A percentile compares a stretch with the other conserved stretches of the same genome.
These are phyloP conservation scores for Nothobranchius kuhntae DNA, from an alignment of 2,113 vertebrate genomes.

Conservation along the genomic window DNA sequence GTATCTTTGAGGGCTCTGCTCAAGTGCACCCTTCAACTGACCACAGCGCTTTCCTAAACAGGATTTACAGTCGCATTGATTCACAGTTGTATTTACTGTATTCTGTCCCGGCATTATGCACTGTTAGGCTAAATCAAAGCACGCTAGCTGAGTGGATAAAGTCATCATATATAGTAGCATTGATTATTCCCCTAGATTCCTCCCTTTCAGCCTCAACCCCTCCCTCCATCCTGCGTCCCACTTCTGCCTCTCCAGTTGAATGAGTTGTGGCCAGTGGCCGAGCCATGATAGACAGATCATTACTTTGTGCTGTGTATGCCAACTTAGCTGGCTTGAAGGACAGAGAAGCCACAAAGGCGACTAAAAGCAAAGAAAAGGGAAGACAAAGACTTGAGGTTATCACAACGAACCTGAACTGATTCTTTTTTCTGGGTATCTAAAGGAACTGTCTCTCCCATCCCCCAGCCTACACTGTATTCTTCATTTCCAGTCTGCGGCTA, in stretches of 20 bases:
- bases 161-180: conserved; percentile 60
- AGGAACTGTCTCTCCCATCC: conserved; percentile 41
- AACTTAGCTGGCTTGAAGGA: conserved; percentile 34
- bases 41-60: conserved; percentile 36
- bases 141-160: conserved; percentile 54
- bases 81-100: conserved; percentile 55
- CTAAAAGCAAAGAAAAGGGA: conserved; percentile 6
- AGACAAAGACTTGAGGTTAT: conserved; percentile 40
- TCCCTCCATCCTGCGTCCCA: conserved; percentile 14
- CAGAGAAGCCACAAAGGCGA: conserved; percentile 8
- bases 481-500: conserved; percentile 67
- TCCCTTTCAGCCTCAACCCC: conserved; percentile 10
- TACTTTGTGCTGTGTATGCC: conserved; percentile 42
- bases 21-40: conserved; percentile 40
- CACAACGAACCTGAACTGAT: conserved; percentile 39
- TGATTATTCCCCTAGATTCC: conserved; percentile 61
- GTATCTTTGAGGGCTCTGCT: conserved; percentile 25
- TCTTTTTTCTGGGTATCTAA: conserved; percentile 38
- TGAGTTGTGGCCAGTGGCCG: conserved; percentile 59
- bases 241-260: conserved; percentile 34
- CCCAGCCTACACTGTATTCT: conserved; percentile 37
- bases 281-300: conserved; percentile 59
- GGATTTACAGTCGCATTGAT: conserved; percentile 54
- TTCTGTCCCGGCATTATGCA: conserved; percentile 54
- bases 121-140: conserved; percentile 55